Percentiles rank a stretch among this genome's conserved stretches.
These are phyloP conservation scores for Parambassis ranga DNA, from an alignment of 2,797 vertebrate genomes.

Conservation along the genomic window DNA sequence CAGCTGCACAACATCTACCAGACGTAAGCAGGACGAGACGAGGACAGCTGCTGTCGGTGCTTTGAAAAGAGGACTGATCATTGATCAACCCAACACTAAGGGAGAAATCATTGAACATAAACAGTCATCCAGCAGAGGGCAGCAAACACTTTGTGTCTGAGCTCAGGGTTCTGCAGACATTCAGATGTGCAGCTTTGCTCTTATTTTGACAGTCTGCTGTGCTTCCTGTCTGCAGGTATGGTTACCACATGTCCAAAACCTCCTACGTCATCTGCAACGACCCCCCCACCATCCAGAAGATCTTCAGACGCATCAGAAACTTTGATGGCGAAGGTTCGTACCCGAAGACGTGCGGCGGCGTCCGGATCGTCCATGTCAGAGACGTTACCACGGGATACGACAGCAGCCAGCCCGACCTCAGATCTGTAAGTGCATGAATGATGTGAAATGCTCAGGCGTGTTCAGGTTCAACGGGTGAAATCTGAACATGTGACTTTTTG, in stretches of 20 bases:
- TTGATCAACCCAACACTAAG: too few species aligned
- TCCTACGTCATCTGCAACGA: constrained; percentile 93
- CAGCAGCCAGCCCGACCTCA: constrained; percentile 84
- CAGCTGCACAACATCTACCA: constrained; percentile 88
- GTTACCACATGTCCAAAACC: constrained; percentile 90
- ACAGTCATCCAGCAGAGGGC: neutral
- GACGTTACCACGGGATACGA: constrained; percentile 93
- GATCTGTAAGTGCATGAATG: constrained; percentile 76
- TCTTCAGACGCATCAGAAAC: constrained; percentile 89
- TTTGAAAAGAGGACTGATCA: too few species aligned
- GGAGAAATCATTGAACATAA: too few species aligned
- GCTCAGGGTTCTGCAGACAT: too few species aligned
- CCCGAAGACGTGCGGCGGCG: constrained; percentile 81
- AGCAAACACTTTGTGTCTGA: neutral
- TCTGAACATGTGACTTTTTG: too few species aligned
- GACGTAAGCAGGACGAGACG: too few species aligned
- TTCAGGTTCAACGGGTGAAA: too few species aligned
- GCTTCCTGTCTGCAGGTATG: constrained; percentile 83
- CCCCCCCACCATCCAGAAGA: constrained; percentile 84
- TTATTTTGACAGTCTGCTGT: constrained; percentile 8
- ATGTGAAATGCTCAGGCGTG: neutral
- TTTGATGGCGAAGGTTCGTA: constrained; percentile 81
- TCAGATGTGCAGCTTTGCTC: neutral
- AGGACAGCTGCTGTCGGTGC: too few species aligned
- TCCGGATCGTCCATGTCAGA: constrained; percentile 81